Evolutionary conservation across 2,888 invertebrate species (phyloP), one percentile per base, ranked within the genome.

Genomic region (Luperina testacea): DNA sequence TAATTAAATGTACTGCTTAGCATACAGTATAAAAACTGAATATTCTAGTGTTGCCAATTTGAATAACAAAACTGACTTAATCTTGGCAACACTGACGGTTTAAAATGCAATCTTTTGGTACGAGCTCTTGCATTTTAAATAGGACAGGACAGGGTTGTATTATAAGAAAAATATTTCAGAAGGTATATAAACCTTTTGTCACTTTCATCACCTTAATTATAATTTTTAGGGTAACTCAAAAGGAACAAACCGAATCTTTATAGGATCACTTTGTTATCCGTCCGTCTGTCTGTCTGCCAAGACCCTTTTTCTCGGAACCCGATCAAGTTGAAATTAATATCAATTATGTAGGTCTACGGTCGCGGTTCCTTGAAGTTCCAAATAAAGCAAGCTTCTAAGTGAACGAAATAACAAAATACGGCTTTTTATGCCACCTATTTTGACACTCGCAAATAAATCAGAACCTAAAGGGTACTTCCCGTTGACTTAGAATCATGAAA

Each of bases 41-140:
- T 84, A 75, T 75, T 80, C 77, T 17, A 71, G 67, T 85, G 72
- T 65, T 80, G 64, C 83, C 51, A 81, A 85, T 86, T 85, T 85
- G 83, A 81, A 81, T 85, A 77, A 77, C 81, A 85, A 85, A 81
- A 83, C 74, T 61, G 73, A 61, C 72, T 83, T 78, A 73, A 73
- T 77, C 51, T 61, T 77, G 42, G 75, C 71, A 72, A 64, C 85
- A 79, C 75, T 24, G 67, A 13, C 27, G 77, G 63, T 76, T 82
- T 83, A 32, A 65, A 74, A 67, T 78, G 67, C 75, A 80, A 77
- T 85, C 76, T 82, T 85, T 85, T 80, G 76, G 85, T 75, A 53
- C 80, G 38, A 72, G 45, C 38, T 69, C 74, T 79, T 82, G 79
- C 74, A 84, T 79, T 72, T 63, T 2, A 75, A 82, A 67, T 65